Base-by-base conservation (phyloP, 2,888 invertebrate genomes). In the Brachyopa scutellaris region DNA sequence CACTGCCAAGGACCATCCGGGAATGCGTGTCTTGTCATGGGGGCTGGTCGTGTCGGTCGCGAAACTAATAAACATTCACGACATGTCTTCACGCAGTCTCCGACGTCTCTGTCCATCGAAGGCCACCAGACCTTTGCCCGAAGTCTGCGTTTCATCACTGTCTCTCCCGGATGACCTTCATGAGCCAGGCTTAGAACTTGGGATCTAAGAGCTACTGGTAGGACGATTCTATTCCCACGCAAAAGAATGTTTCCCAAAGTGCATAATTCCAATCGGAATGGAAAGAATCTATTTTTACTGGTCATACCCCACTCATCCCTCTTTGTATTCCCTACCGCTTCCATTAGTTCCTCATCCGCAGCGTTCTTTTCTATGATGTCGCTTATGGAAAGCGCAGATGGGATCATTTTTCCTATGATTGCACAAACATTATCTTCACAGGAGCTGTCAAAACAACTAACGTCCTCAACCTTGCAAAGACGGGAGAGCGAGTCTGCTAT, bases 401-500 rank as follows among this genome's bases (percentile, higher is more conserved):
- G 49, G 9, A 49, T 21, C 15, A 7, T 33, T 5, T 33, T 33
- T n/a, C 8, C 33, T 2, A n/a, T 33, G 5, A 9, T 2, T n/a
- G 33, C 33, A 33, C 33, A 33, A 8, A 33, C 33, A 8, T 8
- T n/a, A 8, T 9, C 2, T 8, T 33, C 33, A 33, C 33, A 33
- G 8, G 2, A 8, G 33, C 2, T 33, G 33, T 33, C 33, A 33
- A 33, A 33, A 5, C 5, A 33, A n/a, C 8, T 8, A 6, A n/a
- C 8, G 2, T 33, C 33, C 8, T 33, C 9, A 33, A 49, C 21
- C n/a, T 49, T 49, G 15, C 42, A 59, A n/a, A 42, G 1, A 26
- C 78, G 31, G 1, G 67, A 76, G 4, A 74, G 8, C 2, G 55
- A 66, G 19, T 66, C 74, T 7, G 55, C 64, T 13, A 70, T 70